Evolutionary conservation across 2,797 vertebrate species (phyloP).

Genomic region (Babyrousa celebensis): DNA sequence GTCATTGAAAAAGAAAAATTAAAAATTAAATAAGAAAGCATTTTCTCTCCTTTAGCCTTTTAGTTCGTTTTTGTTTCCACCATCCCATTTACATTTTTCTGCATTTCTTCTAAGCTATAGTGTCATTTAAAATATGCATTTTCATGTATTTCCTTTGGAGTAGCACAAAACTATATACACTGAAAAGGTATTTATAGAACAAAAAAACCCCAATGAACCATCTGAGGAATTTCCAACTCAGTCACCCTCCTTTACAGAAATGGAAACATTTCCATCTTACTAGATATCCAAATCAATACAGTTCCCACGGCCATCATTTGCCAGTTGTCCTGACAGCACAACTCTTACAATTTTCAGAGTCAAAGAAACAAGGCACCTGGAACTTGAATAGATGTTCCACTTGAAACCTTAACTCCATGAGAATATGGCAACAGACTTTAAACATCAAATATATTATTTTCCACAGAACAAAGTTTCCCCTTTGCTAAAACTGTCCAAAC

Average conservation of each 20-base stretch:
- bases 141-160: neutral
- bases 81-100: neutral
- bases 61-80: neutral
- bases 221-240: neutral
- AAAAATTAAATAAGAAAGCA: neutral
- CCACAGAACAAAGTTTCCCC: neutral
- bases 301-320: neutral
- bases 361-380: neutral
- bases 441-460: neutral
- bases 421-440: neutral
- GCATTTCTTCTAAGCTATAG: neutral
- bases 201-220: neutral
- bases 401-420: slow-evolving; percentile 26
- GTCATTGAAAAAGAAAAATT: neutral
- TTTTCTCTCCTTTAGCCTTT: neutral
- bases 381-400: neutral
- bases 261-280: neutral
- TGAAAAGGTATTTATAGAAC: neutral
- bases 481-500: neutral
- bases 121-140: neutral
- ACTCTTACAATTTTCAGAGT: neutral
- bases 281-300: neutral
- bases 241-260: neutral
- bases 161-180: neutral
- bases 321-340: neutral